Conservation (phyloP, 2,113 vertebrate genomes). For the Sclerurus mexicanus region DNA sequence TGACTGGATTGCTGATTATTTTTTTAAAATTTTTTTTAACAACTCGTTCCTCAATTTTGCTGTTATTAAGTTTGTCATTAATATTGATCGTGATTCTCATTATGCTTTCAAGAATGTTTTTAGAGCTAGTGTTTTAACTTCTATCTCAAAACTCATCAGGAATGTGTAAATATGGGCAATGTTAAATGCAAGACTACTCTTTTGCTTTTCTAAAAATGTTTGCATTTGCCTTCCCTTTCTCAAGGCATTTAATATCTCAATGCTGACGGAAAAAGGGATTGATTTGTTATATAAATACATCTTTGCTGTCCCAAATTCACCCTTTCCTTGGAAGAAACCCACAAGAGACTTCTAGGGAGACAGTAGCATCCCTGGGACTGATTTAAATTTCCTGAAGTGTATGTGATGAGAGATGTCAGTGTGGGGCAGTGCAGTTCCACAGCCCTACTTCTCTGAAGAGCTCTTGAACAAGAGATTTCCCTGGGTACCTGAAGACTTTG, state of each 20-base stretch:
- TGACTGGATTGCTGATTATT: not conserved
- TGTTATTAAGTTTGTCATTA: not conserved
- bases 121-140: not conserved
- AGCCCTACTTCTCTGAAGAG: not conserved
- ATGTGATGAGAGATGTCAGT: not conserved
- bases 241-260: not conserved
- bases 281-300: not conserved
- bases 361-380: not conserved
- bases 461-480: not conserved
- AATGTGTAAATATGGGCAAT: not conserved
- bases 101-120: not conserved
- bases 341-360: not conserved
- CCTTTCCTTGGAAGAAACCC: not conserved
- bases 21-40: too few relatives aligned
- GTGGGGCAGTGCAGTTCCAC: accelerated
- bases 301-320: not conserved
- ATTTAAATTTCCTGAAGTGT: not conserved
- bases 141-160: not conserved
- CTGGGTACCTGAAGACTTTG: not conserved
- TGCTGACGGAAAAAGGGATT: not conserved
- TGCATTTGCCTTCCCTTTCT: not conserved
- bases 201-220: not conserved
- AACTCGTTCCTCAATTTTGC: not conserved
- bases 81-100: not conserved
- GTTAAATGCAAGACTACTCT: not conserved